Percentiles rank a stretch among this genome's conserved stretches.
phyloP scores from a whole-genome alignment of 2,888 invertebrate genomes.

The Caenorhabditis japonica region DNA sequence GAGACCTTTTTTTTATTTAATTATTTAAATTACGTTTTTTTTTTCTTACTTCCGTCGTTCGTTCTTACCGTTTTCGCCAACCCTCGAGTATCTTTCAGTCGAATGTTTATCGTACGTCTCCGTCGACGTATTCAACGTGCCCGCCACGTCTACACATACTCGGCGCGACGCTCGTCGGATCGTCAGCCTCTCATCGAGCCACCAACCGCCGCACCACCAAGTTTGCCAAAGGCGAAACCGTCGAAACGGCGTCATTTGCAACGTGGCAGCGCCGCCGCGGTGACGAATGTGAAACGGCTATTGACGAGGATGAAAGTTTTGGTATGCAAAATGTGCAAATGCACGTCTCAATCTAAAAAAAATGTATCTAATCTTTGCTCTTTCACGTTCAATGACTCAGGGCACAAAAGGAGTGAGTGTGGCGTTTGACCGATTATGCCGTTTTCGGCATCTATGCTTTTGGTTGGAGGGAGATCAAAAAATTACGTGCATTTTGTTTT shows the following conservation, averaged over 20 bases:
- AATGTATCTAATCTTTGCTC: slow-evolving; percentile 17
- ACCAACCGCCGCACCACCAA: slow-evolving; percentile 1
- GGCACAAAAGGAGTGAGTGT: background rate
- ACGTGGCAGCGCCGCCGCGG: background rate
- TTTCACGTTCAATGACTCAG: slow-evolving; percentile 6
- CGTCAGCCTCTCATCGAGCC: slow-evolving; percentile 44
- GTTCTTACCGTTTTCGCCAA: background rate
- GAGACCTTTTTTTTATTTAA: no score
- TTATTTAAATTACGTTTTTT: no score
- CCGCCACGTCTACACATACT: slow-evolving; percentile 16
- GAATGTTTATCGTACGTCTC: slow-evolving; percentile 34
- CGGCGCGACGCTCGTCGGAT: slow-evolving; percentile 37
- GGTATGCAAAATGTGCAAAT: no score
- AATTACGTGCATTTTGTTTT: no score
- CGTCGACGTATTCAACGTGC: slow-evolving; percentile 36
- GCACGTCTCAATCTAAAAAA: background rate
- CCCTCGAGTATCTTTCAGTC: no score
- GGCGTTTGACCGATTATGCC: slow-evolving; percentile 26
- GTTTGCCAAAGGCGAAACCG: background rate
- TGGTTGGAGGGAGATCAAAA: background rate
- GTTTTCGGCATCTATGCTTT: slow-evolving; percentile 9
- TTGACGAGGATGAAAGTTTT: slow-evolving; percentile 24
- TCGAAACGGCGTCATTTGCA: background rate
- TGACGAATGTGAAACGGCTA: slow-evolving; percentile 19
- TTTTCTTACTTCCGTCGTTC: no score